Conservation (phyloP, 2,113 vertebrate species). For the Trematocara macrostoma region DNA sequence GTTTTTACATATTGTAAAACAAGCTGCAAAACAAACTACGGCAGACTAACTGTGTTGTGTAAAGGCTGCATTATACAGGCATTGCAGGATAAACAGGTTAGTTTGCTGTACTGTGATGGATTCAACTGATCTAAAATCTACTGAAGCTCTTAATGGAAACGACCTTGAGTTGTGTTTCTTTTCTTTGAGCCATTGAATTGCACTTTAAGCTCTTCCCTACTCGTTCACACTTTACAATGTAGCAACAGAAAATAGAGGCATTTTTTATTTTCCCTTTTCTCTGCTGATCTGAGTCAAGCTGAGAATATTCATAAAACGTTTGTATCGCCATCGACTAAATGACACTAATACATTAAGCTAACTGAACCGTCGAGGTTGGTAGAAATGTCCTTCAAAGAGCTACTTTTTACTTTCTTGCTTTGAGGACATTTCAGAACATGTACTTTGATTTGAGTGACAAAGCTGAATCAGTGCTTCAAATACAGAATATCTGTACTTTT, state of each 20-base stretch:
- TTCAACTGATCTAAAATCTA: not conserved
- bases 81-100: not conserved
- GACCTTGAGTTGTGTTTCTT: not conserved
- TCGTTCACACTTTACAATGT: not conserved
- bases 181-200: not conserved
- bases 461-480: not conserved
- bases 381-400: not conserved
- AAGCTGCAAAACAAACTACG: not conserved
- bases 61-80: not conserved
- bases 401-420: not conserved
- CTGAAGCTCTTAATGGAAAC: not conserved
- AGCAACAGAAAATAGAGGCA: not conserved
- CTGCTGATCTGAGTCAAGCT: not conserved
- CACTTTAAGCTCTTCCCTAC: rapidly evolving
- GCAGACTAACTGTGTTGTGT: not conserved
- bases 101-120: not conserved
- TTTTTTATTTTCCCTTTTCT: not conserved
- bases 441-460: too few species aligned
- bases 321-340: not conserved
- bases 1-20: not conserved
- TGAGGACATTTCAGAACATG: not conserved
- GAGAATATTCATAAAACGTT: not conserved
- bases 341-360: not conserved
- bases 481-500: not conserved
- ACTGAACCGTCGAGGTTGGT: not conserved